Evolutionary conservation across 2,113 vertebrate genomes (phyloP).

Genomic region (Progne subis): DNA sequence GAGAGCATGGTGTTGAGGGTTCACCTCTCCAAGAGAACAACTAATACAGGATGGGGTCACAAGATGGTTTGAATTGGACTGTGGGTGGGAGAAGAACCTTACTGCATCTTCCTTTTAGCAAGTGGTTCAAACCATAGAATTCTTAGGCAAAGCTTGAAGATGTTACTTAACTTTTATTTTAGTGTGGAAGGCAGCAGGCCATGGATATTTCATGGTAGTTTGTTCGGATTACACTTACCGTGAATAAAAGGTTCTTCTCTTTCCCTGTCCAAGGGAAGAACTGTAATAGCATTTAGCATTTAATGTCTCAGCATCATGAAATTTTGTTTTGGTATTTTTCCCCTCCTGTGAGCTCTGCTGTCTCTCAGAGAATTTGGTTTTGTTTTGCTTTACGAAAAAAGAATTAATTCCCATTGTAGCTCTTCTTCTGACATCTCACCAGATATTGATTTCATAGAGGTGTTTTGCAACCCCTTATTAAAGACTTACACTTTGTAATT

Average conservation of each 20-base stretch:
- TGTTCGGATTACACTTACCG: neutral
- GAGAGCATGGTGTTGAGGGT: accelerated
- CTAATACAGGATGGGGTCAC: neutral
- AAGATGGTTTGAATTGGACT: neutral
- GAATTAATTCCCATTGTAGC: neutral
- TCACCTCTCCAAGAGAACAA: neutral
- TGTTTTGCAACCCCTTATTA: neutral
- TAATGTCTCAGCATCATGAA: neutral
- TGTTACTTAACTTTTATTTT: neutral
- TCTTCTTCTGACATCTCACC: neutral
- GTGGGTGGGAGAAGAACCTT: neutral
- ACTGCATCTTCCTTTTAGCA: neutral
- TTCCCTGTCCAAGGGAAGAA: neutral
- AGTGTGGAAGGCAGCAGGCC: neutral
- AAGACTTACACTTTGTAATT: neutral
- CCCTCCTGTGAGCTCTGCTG: neutral
- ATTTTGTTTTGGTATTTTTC: neutral
- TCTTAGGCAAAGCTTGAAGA: neutral
- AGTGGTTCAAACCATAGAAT: neutral
- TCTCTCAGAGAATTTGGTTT: neutral
- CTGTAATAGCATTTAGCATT: neutral
- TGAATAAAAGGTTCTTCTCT: neutral
- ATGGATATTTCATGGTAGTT: neutral
- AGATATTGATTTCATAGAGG: neutral
- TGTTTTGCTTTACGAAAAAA: neutral